Conservation (phyloP, 2,113 vertebrate genomes). For the Xiphophorus couchianus region DNA sequence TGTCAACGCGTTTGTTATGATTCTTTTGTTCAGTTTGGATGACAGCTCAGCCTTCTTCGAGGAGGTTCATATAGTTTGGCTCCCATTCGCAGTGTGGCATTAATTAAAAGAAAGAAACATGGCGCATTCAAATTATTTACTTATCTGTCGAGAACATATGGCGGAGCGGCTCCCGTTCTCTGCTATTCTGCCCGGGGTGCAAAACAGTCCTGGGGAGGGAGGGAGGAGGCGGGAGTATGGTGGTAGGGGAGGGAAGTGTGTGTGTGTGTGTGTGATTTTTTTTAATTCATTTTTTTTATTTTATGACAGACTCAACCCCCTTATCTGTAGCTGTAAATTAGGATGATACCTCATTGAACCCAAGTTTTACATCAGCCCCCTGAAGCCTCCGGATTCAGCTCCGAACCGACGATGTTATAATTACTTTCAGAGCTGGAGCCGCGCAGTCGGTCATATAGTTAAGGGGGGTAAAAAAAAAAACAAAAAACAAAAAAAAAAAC, state of each 20-base stretch:
- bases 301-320: slow-evolving; percentile 90
- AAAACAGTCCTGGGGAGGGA: slow-evolving; percentile 83
- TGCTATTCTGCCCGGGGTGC: slow-evolving; percentile 96
- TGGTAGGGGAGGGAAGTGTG: slow-evolving; percentile 10
- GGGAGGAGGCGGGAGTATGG: slow-evolving; percentile 25
- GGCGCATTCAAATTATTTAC: slow-evolving; percentile 99
- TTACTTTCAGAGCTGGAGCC: slow-evolving; percentile 72
- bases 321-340: slow-evolving; percentile 96
- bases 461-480: too few species aligned
- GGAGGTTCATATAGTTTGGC: slow-evolving; percentile 65
- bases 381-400: slow-evolving; percentile 87
- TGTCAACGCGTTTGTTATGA: slow-evolving; percentile 23
- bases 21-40: slow-evolving; percentile 76
- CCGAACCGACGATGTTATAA: slow-evolving; percentile 82
- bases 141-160: slow-evolving; percentile 99
- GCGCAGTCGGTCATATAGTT: neutral
- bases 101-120: slow-evolving; percentile 96
- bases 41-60: slow-evolving; percentile 78
- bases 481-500: too few species aligned
- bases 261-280: slow-evolving; percentile 4
- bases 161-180: slow-evolving; percentile 93
- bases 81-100: slow-evolving; percentile 91
- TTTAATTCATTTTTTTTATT: slow-evolving; percentile 58
- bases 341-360: slow-evolving; percentile 93
- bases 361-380: slow-evolving; percentile 88